phyloP scores from a whole-genome alignment of 2,888 invertebrate species.

The Thera obeliscata region DNA sequence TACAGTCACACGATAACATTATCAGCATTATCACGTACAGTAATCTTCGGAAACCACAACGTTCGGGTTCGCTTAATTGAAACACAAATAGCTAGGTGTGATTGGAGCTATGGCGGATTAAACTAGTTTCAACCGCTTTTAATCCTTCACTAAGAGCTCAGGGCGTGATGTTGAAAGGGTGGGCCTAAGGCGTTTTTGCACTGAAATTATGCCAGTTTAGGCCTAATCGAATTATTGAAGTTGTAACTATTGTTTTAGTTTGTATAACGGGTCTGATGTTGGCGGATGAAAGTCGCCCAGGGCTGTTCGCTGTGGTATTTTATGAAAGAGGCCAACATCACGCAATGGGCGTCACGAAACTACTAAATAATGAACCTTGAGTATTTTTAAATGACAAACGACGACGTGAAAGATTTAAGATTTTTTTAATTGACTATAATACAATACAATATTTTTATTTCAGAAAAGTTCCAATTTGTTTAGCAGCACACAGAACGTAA shows the following conservation, averaged over 20 bases:
- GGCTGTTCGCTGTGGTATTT: neutral
- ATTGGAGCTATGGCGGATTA: constrained; percentile 69
- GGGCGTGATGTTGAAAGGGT: constrained; percentile 58
- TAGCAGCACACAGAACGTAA: no score
- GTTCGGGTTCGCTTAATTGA: constrained; percentile 70
- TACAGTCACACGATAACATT: constrained; percentile 28
- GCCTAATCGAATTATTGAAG: constrained; percentile 43
- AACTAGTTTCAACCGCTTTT: constrained; percentile 61
- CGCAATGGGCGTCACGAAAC: neutral
- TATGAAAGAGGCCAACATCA: neutral
- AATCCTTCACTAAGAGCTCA: constrained; percentile 50
- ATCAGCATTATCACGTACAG: constrained; percentile 37
- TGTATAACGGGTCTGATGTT: constrained; percentile 23
- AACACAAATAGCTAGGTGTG: constrained; percentile 78
- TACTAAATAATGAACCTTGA: no score
- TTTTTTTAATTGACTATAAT: no score
- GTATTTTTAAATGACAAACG: neutral
- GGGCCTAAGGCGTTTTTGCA: constrained; percentile 58
- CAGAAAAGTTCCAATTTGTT: no score
- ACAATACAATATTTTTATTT: no score
- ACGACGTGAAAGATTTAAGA: no score
- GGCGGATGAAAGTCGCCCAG: neutral
- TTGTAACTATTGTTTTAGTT: constrained; percentile 38
- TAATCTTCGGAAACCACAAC: constrained; percentile 69
- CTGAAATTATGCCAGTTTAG: constrained; percentile 39